A percentile compares a stretch with the other conserved stretches of the same genome.
Evolutionary conservation across 2,797 vertebrate genomes (phyloP).

Genomic region (Sylvilagus floridanus): DNA sequence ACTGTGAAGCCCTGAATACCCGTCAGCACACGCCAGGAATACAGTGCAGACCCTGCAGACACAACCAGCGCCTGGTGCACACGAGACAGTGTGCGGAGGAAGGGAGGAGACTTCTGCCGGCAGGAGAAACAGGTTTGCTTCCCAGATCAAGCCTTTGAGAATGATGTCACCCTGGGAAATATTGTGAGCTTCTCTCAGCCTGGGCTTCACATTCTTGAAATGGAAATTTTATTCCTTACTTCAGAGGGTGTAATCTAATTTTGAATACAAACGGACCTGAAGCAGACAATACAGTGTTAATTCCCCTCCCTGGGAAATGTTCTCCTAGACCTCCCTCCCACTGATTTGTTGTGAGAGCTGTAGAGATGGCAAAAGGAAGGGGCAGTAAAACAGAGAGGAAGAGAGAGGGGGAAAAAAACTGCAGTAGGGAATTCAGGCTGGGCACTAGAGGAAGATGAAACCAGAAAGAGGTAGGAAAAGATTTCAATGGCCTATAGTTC

Average conservation of each 20-base stretch:
- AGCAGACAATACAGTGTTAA: not conserved
- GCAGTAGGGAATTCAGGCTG: not conserved
- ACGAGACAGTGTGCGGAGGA: not conserved
- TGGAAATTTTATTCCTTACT: not conserved
- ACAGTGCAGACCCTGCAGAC: not conserved
- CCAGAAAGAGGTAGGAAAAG: not conserved
- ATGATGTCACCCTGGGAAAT: not conserved
- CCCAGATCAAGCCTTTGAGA: not conserved
- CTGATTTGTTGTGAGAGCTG: not conserved
- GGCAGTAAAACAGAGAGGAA: not conserved
- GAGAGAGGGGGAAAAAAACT: not conserved
- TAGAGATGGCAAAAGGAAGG: not conserved
- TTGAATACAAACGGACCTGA: not conserved
- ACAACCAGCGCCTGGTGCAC: not conserved
- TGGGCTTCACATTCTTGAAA: not conserved
- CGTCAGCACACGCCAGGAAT: not conserved
- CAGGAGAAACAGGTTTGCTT: not conserved
- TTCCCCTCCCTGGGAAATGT: not conserved
- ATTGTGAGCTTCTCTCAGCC: not conserved
- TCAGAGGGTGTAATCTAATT: not conserved
- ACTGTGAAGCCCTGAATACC: not conserved
- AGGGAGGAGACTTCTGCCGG: too few relatives aligned
- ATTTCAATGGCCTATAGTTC: too few relatives aligned
- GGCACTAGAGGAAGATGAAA: not conserved
- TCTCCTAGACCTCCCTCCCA: not conserved